Base-by-base conservation (phyloP, 2,888 invertebrate genomes). In the Tigriopus californicus region DNA sequence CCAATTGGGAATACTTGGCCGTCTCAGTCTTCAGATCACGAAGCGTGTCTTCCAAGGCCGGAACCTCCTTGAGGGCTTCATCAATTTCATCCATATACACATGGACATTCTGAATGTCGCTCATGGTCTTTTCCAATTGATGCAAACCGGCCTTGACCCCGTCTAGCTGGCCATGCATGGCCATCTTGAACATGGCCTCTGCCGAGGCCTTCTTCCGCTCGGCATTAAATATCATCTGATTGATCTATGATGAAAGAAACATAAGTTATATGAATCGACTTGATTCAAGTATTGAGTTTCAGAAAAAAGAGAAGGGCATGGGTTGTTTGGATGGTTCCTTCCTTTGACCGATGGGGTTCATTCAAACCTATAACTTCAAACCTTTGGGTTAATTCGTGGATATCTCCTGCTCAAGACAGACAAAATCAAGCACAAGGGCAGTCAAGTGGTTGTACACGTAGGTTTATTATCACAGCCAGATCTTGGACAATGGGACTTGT, bases 91-190 rank as follows among this genome's bases (percentile, higher is more conserved):
- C 78, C 70, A 90, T 78, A 65, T 85, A 81, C 74, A 74, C 70
- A 67, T 78, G 78, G 44, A 82, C 77, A 33, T 33, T 8, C 33
- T 33, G 33, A 33, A 33, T 33, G 13, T 76, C 75, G 61, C 74
- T 71, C 1, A 95, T 85, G 53, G 92, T 89, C 61, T 81, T 80
- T 67, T 86, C 83, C 48, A 98, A 73, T 69, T 95, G 88, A 66
- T 85, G 85, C 18, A 98, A 78, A 0, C 97, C 97, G 12, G 88
- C 85, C 65, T 87, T 80, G 0, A 98, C 95, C 1, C 94, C 95
- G 72, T 98, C 97, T 59, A 98, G 74, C 72, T 98, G 95, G 63
- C 92, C 90, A 71, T 98, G 95, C 76, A 98, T 90, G 1, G 94
- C 94, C n/a, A 95, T 92, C 73, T 97, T 95, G 22, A 98, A 70